These are phyloP conservation scores for Notiomystis cincta DNA, from an alignment of 2,113 vertebrate genomes.

Conservation along the genomic window DNA sequence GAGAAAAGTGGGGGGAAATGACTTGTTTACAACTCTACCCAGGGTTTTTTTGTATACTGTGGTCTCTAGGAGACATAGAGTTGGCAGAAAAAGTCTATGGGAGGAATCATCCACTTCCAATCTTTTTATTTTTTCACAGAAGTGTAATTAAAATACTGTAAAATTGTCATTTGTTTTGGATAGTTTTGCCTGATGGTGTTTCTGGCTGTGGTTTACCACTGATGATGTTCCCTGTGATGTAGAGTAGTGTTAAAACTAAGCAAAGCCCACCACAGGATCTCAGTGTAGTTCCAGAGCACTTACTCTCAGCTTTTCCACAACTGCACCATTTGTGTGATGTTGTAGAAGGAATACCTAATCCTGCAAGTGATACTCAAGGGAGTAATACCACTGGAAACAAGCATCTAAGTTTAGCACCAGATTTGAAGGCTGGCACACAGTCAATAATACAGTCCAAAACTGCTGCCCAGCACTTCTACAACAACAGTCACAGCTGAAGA, in stretches of 20 bases:
- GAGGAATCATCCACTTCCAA: not conserved
- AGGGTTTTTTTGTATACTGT: not conserved
- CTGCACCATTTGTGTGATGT: rapidly evolving
- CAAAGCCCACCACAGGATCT: not conserved
- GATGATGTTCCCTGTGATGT: not conserved
- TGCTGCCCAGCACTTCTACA: slow-evolving; percentile 15
- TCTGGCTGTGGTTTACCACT: not conserved
- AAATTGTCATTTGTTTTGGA: not conserved
- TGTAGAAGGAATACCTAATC: not conserved
- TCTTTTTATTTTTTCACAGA: not conserved
- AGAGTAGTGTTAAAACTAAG: not conserved
- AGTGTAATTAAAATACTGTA: not conserved
- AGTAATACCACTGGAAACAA: not conserved
- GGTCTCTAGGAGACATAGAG: not conserved
- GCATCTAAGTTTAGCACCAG: slow-evolving; percentile 7
- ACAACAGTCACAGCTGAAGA: not conserved
- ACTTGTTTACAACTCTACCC: not conserved
- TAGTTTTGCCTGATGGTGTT: not conserved
- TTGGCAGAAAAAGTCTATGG: not conserved
- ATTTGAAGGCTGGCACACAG: not conserved
- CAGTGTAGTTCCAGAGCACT: not conserved
- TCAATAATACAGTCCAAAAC: not conserved
- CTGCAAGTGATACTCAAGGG: not conserved
- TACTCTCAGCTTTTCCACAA: not conserved
- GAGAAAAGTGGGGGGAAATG: not conserved